Evolutionary conservation across 2,797 vertebrate species (phyloP), one percentile per base, ranked within the genome.

Genomic region (Pristis pectinata): DNA sequence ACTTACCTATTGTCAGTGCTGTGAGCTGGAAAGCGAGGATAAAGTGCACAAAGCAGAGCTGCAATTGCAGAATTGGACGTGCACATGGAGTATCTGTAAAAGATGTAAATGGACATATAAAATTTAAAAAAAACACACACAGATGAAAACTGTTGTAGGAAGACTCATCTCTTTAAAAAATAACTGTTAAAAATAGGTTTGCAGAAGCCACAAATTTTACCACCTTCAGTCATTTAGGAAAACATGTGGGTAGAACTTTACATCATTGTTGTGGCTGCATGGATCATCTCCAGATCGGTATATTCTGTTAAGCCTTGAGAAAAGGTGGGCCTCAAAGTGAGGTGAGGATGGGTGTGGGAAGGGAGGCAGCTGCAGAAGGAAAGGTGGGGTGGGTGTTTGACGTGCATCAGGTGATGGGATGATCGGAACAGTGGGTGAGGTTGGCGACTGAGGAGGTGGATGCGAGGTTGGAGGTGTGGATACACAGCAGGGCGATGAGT

Each of bases 31-130:
- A 99, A 99, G 95, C 99, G 99, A 1, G 99, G 99, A 96, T 99
- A 99, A 41, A 99, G 97, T 34, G 99, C 99, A 95, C 99, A 99
- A 44, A 99, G 98, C 11, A 99, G 98, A 67, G 99, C 99, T 41
- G 99, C 99, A 17, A 99, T 99, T 92, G 99, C 99, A 1, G 98
- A 99, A 96, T 99, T 99, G 3, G 99, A 99, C 8, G 99, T 99
- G 97, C 98, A 99, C 95, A 99, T 96, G 0, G 98, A 99, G 94
- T 99, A 99, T 95, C 99, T 99, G 96, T 3, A 80, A 95, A 92
- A 92, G 44, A 93, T 93, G 44, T 41, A 94, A 80, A 61, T 53
- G 8, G 61, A 64, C 53, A 79, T 56, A 24, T 83, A 37, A 83
- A 30, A 41, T 17, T 24, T 19, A 72, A 72, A 6, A 64, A 44